Base-by-base conservation (phyloP, 2,888 invertebrate genomes). In the Leptinotarsa tumamoca region DNA sequence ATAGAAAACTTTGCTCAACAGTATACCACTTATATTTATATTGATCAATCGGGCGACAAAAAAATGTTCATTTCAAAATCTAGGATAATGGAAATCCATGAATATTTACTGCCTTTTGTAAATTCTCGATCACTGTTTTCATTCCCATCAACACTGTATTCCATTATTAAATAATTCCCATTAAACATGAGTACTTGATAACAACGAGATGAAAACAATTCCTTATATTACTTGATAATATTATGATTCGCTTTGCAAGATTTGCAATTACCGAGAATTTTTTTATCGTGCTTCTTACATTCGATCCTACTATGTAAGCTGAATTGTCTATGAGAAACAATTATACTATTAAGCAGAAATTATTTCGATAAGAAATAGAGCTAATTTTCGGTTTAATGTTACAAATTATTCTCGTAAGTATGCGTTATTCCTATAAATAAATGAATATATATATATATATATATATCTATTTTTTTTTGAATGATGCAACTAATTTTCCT, bases 141-240 rank as follows among this genome's bases (percentile, higher is more conserved):
- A 43, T 63, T 63, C 33, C n/a, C n/a, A 33, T n/a, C 63, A 63
- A 43, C 63, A 63, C 63, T 63, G 43, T 63, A 63, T 4, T 5
- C n/a, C 63, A 51, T 21, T 49, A 27, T 18, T 70, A 70, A 70
- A 23, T 70, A 70, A 58, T 70, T 70, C 70, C 58, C 70, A 70
- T 61, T 18, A 70, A 70, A 70, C 70, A 70, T 50, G 70, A 70
- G 70, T 70, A 70, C 70, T 58, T 61, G 70, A 70, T 56, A 75
- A 72, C 68, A 72, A 76, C 61, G 74, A 79, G 72, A 79, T 73
- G 68, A 77, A 80, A 80, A 81, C 81, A 80, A 78, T 79, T 76
- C 80, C 81, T 82, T 81, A 81, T 77, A 78, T 83, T 82, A 80
- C 83, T 81, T 79, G 82, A 82, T 83, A 81, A 82, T 79, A 76